These are phyloP conservation scores for Acleris holmiana DNA, from an alignment of 2,888 invertebrate species.

Conservation along the genomic window DNA sequence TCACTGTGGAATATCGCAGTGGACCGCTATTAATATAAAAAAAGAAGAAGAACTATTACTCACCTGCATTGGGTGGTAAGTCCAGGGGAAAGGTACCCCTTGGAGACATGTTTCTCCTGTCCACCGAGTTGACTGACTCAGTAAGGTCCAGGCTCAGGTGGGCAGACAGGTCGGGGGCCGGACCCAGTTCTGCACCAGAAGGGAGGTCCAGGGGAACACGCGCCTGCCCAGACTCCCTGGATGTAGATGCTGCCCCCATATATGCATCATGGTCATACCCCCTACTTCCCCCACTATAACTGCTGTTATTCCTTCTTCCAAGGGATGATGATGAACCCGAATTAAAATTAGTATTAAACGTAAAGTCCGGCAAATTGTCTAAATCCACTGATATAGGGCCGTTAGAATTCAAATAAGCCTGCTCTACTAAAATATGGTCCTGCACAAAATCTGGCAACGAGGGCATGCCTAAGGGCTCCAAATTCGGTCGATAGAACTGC, in stretches of 20 bases:
- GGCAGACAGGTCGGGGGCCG: slow-evolving; percentile 65
- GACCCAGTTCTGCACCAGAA: slow-evolving; percentile 65
- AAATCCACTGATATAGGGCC: slow-evolving; percentile 83
- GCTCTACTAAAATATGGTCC: slow-evolving; percentile 93
- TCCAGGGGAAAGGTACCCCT: slow-evolving; percentile 75
- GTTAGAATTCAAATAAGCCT: slow-evolving; percentile 86
- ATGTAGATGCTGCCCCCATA: slow-evolving; percentile 64
- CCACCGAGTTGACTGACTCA: slow-evolving; percentile 76
- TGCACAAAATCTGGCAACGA: slow-evolving; percentile 94
- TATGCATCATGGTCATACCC: slow-evolving; percentile 71
- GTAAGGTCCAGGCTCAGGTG: slow-evolving; percentile 77
- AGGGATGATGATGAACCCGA: slow-evolving; percentile 68
- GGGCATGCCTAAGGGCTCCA: slow-evolving; percentile 83
- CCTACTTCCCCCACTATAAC: slow-evolving; percentile 58
- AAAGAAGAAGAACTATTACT: slow-evolving; percentile 42
- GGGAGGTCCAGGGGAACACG: slow-evolving; percentile 72
- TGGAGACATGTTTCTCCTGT: slow-evolving; percentile 74
- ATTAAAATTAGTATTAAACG: slow-evolving; percentile 82
- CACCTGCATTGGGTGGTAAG: slow-evolving; percentile 76
- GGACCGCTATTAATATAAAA: too few species aligned
- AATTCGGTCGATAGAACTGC: slow-evolving; percentile 73
- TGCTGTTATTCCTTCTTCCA: slow-evolving; percentile 65
- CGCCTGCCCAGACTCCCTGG: slow-evolving; percentile 57
- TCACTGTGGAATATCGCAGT: too few species aligned
- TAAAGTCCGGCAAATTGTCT: slow-evolving; percentile 88